Conservation (phyloP, 2,888 invertebrate species). For the Drosophila hamatofila region DNA sequence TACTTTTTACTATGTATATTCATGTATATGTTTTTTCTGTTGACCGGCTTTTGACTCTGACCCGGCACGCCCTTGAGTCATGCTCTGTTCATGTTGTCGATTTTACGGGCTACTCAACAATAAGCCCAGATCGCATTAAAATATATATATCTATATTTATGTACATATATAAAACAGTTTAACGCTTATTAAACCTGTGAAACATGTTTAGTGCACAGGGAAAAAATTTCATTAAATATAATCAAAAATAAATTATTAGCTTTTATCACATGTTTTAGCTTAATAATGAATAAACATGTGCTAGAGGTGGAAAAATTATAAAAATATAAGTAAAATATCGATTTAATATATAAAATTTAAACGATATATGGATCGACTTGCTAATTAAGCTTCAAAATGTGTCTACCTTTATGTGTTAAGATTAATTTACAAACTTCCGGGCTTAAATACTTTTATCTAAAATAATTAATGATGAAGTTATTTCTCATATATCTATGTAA, state of each 20-base stretch:
- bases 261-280: constrained; percentile 26
- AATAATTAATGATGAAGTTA: not conserved
- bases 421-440: not conserved
- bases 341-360: not conserved
- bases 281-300: not conserved
- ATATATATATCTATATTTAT: constrained; percentile 6
- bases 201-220: constrained; percentile 22
- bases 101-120: constrained; percentile 10
- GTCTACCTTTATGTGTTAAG: not conserved
- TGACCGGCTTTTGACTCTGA: constrained; percentile 13
- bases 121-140: constrained; percentile 12
- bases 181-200: constrained; percentile 28
- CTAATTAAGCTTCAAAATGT: not conserved
- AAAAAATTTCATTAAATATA: constrained; percentile 32
- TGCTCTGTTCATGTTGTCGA: constrained; percentile 2
- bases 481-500: not conserved
- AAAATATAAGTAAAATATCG: too few species aligned
- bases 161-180: not conserved
- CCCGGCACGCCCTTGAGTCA: constrained; percentile 44
- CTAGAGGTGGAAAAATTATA: not conserved
- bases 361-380: not conserved
- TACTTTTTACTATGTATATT: constrained; percentile 2
- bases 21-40: not conserved
- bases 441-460: not conserved
- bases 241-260: constrained; percentile 21